phyloP scores from a whole-genome alignment of 2,113 vertebrate genomes.

The Pollimyrus isidori region DNA sequence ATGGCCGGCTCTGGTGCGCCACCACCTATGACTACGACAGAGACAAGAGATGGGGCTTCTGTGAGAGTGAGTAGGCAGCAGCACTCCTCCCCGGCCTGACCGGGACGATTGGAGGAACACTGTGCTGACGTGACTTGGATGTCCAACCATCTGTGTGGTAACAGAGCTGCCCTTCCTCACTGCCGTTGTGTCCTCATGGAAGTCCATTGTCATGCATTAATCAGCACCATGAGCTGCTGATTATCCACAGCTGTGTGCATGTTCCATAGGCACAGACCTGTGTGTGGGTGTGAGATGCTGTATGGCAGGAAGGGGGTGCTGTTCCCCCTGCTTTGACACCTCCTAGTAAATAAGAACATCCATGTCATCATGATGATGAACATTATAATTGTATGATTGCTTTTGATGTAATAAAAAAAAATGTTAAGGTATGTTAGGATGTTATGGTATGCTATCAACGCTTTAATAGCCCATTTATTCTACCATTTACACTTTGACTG shows the following conservation, averaged over 20 bases:
- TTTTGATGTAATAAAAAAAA: not conserved
- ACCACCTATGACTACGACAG: conserved; percentile 86
- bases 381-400: too few relatives aligned
- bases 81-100: not conserved
- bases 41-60: conserved; percentile 95
- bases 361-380: too few relatives aligned
- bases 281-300: not conserved
- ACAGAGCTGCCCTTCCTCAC: not conserved
- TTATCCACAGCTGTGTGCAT: not conserved
- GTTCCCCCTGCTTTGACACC: not conserved
- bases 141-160: not conserved
- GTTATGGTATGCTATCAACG: not conserved
- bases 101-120: not conserved
- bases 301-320: not conserved
- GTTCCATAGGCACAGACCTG: not conserved
- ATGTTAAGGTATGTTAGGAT: not conserved
- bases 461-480: not conserved
- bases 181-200: not conserved
- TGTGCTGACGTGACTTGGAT: not conserved
- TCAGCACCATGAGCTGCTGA: not conserved
- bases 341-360: not conserved
- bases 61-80: conserved; percentile 79
- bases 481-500: not conserved
- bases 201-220: too few relatives aligned
- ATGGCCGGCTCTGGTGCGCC: conserved; percentile 88